Evolutionary conservation across 2,888 invertebrate species (phyloP).

Genomic region (Acleris emargana): DNA sequence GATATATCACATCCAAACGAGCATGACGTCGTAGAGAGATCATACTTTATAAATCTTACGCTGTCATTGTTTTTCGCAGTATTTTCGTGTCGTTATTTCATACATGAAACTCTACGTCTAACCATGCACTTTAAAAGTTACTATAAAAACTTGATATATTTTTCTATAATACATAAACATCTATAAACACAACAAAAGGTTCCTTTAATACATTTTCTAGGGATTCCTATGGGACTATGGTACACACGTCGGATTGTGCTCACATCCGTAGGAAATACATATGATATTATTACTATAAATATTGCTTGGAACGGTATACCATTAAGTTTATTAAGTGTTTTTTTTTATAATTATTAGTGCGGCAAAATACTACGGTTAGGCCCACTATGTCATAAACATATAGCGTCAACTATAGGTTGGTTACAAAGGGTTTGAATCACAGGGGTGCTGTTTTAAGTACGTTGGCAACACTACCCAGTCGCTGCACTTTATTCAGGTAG

Average conservation of each 20-base stretch:
- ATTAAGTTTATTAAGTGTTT: conserved; percentile 28
- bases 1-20: too few species aligned
- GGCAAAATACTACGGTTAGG: conserved; percentile 13
- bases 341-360: conserved; percentile 21
- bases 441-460: too few species aligned
- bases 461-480: too few species aligned
- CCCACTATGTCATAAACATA: neutral
- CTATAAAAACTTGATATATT: conserved; percentile 47
- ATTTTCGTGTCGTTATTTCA: conserved; percentile 11
- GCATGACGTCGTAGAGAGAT: too few species aligned
- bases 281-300: conserved; percentile 29
- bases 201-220: conserved; percentile 33
- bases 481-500: too few species aligned
- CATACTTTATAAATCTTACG: too few species aligned
- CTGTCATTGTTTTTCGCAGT: neutral
- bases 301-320: conserved; percentile 37
- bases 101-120: conserved; percentile 28
- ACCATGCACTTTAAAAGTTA: conserved; percentile 35
- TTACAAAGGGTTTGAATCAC: too few species aligned
- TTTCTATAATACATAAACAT: conserved; percentile 37
- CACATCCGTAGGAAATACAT: conserved; percentile 20
- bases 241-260: conserved; percentile 13
- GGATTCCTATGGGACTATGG: conserved; percentile 30
- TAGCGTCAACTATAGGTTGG: conserved; percentile 1
- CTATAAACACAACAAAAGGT: conserved; percentile 42